Base-by-base conservation (phyloP, 2,888 invertebrate species). In the Drosophila emarginata region DNA sequence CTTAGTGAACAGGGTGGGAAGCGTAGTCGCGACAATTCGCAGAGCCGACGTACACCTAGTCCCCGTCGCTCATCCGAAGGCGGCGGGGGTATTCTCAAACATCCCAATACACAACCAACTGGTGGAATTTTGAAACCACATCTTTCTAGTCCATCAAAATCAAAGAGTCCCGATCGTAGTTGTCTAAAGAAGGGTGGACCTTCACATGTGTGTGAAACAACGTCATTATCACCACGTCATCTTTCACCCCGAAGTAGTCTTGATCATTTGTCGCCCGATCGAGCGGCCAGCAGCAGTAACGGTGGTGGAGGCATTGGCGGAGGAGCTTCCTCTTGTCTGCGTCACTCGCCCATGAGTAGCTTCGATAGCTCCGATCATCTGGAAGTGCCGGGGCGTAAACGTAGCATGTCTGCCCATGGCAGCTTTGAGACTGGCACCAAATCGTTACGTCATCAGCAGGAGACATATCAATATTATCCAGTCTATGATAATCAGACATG, bases 1-100 rank as follows among this genome's bases (percentile, higher is more conserved):
- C 92, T 94, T 66, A 91, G 91, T 50, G 94, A 94, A 64, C 91
- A 91, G 61, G 79, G 89, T 5, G 79, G 89, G 4, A 91, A 91
- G 39, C 89, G 91, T 0, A 90, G 90, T 74, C 90, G 92, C 0
- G 91, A 92, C 56, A 91, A 88, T 61, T 92, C 92, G 0, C 89
- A 91, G 58, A 91, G 90, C 0, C 76, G 90, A 0, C 89, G 91
- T 12, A 91, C 91, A 4, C 91, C 91, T 2, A 91, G 91, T 69
- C 92, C 91, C 0, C 82, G 92, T 0, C 90, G 92, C 21, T 81
- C 89, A 57, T 91, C 91, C 0, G 92, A 92, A 61, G 90, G 91
- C 7, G 90, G 91, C 6, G 91, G 91, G 2, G 89, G 90, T 12
- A 92, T 92, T 28, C 58, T 92, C 0, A 92, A 92, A 71, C 88